phyloP scores from a whole-genome alignment of 2,113 vertebrate genomes.

The Scopus umbretta region DNA sequence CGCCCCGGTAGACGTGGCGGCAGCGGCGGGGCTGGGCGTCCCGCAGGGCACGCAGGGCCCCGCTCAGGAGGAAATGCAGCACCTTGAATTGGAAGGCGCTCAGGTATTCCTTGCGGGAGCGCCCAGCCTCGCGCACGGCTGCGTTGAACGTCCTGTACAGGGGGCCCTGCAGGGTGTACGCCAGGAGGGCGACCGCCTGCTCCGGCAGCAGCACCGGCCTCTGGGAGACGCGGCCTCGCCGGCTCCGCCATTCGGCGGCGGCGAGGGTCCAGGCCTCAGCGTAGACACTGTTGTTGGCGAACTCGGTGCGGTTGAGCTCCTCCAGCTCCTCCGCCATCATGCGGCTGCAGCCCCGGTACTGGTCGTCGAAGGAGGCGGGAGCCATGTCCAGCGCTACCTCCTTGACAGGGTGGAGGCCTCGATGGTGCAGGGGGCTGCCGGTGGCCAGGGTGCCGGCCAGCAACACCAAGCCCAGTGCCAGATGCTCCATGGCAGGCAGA shows the following conservation, averaged over 20 bases:
- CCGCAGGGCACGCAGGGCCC: conserved; percentile 39
- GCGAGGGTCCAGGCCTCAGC: conserved; percentile 38
- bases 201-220: neutral
- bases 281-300: neutral
- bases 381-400: conserved; percentile 56
- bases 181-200: conserved; percentile 44
- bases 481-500: neutral
- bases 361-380: conserved; percentile 63
- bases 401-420: neutral
- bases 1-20: conserved; percentile 31
- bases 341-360: conserved; percentile 54
- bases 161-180: conserved; percentile 24
- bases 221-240: accelerated
- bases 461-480: neutral
- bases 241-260: conserved; percentile 16
- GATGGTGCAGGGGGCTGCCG: neutral
- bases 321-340: conserved; percentile 42
- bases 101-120: conserved; percentile 34
- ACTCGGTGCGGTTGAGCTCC: conserved; percentile 58
- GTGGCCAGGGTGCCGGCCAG: neutral
- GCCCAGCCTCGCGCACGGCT: conserved; percentile 13
- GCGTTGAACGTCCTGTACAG: conserved; percentile 52
- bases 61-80: conserved; percentile 65
- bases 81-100: conserved; percentile 54
- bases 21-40: neutral